Evolutionary conservation across 35 echinoderm and acorn worm species (phyloP).

Genomic region (Nesometra sesokonis): DNA sequence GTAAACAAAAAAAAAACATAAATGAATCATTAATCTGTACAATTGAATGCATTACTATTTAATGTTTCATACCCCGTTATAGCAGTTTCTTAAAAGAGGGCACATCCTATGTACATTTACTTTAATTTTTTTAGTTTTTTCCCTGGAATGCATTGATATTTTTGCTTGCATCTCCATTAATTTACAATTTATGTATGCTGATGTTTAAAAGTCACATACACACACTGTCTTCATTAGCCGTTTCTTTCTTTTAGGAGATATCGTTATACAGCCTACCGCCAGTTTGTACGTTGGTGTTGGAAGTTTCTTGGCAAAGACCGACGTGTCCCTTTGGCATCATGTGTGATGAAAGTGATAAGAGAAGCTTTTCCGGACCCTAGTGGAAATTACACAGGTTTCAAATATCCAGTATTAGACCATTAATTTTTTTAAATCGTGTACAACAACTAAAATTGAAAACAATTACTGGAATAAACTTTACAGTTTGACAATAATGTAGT

Average conservation of each 20-base stretch:
- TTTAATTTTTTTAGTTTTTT: neutral
- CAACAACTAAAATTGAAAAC: too few species aligned
- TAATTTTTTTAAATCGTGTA: neutral
- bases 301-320: constrained; percentile 6
- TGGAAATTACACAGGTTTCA: constrained; percentile 2
- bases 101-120: neutral
- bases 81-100: too few species aligned
- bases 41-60: neutral
- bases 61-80: too few species aligned
- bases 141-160: neutral
- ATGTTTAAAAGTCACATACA: too few species aligned
- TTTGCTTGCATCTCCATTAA: neutral
- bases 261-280: constrained; percentile 19
- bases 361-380: constrained; percentile 2
- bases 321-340: neutral
- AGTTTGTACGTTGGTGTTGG: constrained; percentile 33
- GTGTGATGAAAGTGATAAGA: neutral
- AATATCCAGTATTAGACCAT: neutral
- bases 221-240: too few species aligned
- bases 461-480: too few species aligned
- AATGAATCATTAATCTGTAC: neutral
- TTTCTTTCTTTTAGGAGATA: constrained; percentile 3
- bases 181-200: neutral
- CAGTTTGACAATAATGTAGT: too few species aligned
- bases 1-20: neutral